Evolutionary conservation across 35 echinoderm and acorn worm genomes (phyloP), one percentile per base, ranked within the genome.

Genomic region (Acanthaster planci): DNA sequence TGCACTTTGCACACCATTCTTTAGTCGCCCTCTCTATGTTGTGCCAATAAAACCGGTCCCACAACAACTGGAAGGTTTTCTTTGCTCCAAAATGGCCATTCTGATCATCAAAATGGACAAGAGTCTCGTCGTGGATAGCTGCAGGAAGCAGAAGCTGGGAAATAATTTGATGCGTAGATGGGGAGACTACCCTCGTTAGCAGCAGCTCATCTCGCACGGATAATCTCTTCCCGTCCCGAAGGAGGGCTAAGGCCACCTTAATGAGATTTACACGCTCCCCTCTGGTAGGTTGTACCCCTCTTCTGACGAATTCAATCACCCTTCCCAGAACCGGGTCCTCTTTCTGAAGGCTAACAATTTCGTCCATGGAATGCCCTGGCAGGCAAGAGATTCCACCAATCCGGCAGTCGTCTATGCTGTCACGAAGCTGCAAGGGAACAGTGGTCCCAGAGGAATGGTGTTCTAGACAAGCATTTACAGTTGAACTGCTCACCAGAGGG

Each of bases 41-140:
- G 32, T 88, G 85, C 86, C 91, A 93, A 53, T 38, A 93, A 53
- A 80, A 89, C 14, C 79, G 38, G 15, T 21, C 44, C 40, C 55
- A 37, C 8, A 79, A 29, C 5, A 88, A 52, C 12, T 57, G 27
- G 39, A 38, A n/a, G 23, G 85, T 88, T 18, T 64, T 78, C 47
- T 84, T 39, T 55, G 53, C 29, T 37, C 59, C 60, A 22, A 67
- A 67, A 60, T 89, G 87, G 14, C 82, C 88, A 30, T 38, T 39
- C 18, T 86, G 14, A 51, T 91, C 82, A 55, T 86, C 72, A 9
- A 85, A 32, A 12, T 27, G 31, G 19, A 8, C 18, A 32, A 88
- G 38, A 42, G 80, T 47, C 36, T 67, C 27, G 8, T 5, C 53
- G 8, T 40, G 51, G 1, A 88, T 12, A 19, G 55, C 10, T 29